Percentiles rank a stretch among this genome's conserved stretches.
Conservation (phyloP, 2,113 vertebrate species). For the Callaeas wilsoni region DNA sequence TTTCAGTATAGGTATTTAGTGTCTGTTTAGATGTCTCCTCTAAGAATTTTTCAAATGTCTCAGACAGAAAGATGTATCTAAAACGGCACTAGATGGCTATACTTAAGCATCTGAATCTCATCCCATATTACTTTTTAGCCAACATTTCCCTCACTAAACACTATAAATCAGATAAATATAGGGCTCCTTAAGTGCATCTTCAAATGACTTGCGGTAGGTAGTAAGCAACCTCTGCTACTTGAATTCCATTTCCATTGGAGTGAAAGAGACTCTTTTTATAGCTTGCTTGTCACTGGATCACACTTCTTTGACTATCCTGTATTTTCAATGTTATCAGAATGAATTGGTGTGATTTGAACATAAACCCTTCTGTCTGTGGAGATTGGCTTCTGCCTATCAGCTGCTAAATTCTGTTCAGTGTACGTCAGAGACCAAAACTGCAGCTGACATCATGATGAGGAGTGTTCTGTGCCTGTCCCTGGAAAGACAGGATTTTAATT, state of each 20-base stretch:
- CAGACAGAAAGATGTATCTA: neutral
- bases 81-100: neutral
- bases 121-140: neutral
- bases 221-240: neutral
- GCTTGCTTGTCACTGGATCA: neutral
- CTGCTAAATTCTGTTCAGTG: slow-evolving; percentile 52
- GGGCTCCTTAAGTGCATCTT: neutral
- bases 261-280: slow-evolving; percentile 28
- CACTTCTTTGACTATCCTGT: neutral
- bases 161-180: neutral
- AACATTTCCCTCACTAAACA: neutral
- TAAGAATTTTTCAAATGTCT: neutral
- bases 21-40: neutral
- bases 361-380: neutral
- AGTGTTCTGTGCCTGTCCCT: neutral
- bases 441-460: neutral
- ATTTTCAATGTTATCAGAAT: slow-evolving; percentile 31
- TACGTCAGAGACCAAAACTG: slow-evolving; percentile 30
- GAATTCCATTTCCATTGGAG: neutral
- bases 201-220: neutral
- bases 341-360: slow-evolving; percentile 16
- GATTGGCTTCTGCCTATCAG: slow-evolving; percentile 47
- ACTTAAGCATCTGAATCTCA: neutral
- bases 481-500: neutral
- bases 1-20: neutral